Conservation (phyloP, 2,113 vertebrate species). For the Paramormyrops kingsleyae region DNA sequence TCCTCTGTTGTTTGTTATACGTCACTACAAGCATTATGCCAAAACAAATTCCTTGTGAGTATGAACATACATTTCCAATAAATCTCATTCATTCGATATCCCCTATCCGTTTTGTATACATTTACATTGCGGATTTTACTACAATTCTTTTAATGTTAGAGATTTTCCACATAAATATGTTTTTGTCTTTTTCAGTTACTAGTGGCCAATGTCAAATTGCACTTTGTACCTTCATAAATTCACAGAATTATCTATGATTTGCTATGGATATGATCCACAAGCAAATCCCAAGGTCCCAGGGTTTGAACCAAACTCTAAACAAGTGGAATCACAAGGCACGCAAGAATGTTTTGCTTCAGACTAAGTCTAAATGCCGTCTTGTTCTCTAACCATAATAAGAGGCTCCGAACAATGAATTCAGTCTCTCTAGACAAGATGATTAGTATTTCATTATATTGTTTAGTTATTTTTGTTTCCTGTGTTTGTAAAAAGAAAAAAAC, state of each 20-base stretch:
- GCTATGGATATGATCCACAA: conserved; percentile 32
- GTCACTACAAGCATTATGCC: neutral
- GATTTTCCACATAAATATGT: neutral
- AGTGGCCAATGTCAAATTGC: neutral
- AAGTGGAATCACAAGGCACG: conserved; percentile 15
- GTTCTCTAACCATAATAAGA: conserved; percentile 5
- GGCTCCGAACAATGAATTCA: neutral
- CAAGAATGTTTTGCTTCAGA: conserved; percentile 11
- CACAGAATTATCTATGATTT: neutral
- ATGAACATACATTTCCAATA: neutral
- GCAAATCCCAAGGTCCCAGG: conserved; percentile 36
- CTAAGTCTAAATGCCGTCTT: conserved; percentile 7
- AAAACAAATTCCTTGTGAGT: neutral
- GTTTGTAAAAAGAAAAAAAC: neutral
- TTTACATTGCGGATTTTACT: neutral
- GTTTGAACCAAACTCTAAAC: conserved; percentile 30
- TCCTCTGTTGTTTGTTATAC: neutral
- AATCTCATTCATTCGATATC: neutral
- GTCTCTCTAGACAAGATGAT: neutral
- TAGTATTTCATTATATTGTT: conserved; percentile 3
- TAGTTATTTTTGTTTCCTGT: neutral
- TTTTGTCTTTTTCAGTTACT: neutral
- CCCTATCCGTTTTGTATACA: neutral
- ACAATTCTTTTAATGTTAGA: neutral
- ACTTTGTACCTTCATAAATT: conserved; percentile 1